Evolutionary conservation across 1,140 invertebrate genomes (phyloP).

Genomic region (Propsilocerus akamusi): DNA sequence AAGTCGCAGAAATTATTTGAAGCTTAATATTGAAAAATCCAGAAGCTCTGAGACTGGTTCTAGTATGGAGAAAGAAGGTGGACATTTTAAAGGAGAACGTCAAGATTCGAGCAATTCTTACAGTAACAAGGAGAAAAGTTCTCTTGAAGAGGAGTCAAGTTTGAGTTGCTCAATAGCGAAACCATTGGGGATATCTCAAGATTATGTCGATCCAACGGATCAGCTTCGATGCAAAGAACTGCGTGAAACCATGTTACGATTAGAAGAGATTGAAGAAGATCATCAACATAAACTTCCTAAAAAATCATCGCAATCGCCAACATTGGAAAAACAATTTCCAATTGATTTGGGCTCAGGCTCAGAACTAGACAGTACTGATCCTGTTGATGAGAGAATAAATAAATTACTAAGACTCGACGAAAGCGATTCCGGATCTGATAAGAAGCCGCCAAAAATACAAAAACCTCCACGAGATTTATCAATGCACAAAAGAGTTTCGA

Average conservation of each 20-base stretch:
- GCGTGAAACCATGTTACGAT: slow-evolving; percentile 19
- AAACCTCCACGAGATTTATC: slow-evolving; percentile 14
- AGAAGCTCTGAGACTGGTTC: slow-evolving; percentile 44
- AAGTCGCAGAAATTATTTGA: slow-evolving; percentile 29
- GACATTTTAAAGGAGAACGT: slow-evolving; percentile 21
- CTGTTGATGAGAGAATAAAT: slow-evolving; percentile 18
- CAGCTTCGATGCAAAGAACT: slow-evolving; percentile 26
- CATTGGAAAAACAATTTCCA: slow-evolving; percentile 36
- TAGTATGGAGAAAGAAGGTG: slow-evolving; percentile 36
- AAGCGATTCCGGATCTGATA: slow-evolving; percentile 21
- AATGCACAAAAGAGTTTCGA: slow-evolving; percentile 16
- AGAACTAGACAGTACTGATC: slow-evolving; percentile 17
- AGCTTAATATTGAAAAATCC: slow-evolving; percentile 39
- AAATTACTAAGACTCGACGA: slow-evolving; percentile 18
- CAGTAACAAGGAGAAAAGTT: slow-evolving; percentile 34
- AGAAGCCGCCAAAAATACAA: slow-evolving; percentile 18
- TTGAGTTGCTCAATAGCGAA: slow-evolving; percentile 58
- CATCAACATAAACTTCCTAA: slow-evolving; percentile 7
- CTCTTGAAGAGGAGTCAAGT: slow-evolving; percentile 54
- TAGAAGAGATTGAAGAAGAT: slow-evolving; percentile 10
- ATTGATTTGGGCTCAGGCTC: slow-evolving; percentile 28
- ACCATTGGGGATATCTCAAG: slow-evolving; percentile 53
- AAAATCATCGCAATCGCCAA: slow-evolving; percentile 30
- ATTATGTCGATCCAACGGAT: slow-evolving; percentile 36
- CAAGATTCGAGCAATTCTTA: slow-evolving; percentile 27